Evolutionary conservation across 2,797 vertebrate species (phyloP), one percentile per base, ranked within the genome.

Genomic region (Smutsia gigantea): DNA sequence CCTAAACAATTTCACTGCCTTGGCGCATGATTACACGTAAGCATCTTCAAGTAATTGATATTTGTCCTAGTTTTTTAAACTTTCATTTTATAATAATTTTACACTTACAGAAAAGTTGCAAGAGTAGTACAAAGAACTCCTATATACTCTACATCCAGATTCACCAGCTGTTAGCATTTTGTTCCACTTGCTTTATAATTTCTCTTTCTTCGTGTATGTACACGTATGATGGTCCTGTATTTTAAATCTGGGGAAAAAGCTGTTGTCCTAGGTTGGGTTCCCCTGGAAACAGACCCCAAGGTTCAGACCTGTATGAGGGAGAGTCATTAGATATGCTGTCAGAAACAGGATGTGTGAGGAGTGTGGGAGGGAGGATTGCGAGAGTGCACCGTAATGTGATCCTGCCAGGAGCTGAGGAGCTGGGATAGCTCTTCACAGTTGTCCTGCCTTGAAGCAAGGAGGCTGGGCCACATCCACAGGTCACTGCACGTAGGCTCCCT

Each of bases 81-180:
- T 55, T 91, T 74, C n/a, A 25, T 61, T 46, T 77, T 72, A 29
- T n/a, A 79, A 37, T 68, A 59, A 95, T 96, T 87, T 95, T 74
- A 95, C 90, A 75, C 11, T 93, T 85, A 64, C 8, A 69, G 53
- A 92, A 89, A 92, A 72, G 39, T n/a, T 68, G 23, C 51, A 86
- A 78, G 66, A 96, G 57, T 5, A 51, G 59, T 23, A 74, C 51
- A 77, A 75, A 86, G 64, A 90, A 78, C 2, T 39, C 37, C 27
- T 27, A 11, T 13, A 63, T 31, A 31, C 21, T 69, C 25, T 61
- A 71, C 9, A 31, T 51, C 27, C 15, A 31, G 29, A 90, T n/a
- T 71, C 37, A 31, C 55, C 51, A 74, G 25, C 13, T 77, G 17
- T 69, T 77, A 88, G 75, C 9, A n/a, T 77, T 94, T 82, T 90